phyloP scores from a whole-genome alignment of 2,113 vertebrate species.

The Catharus bicknelli region DNA sequence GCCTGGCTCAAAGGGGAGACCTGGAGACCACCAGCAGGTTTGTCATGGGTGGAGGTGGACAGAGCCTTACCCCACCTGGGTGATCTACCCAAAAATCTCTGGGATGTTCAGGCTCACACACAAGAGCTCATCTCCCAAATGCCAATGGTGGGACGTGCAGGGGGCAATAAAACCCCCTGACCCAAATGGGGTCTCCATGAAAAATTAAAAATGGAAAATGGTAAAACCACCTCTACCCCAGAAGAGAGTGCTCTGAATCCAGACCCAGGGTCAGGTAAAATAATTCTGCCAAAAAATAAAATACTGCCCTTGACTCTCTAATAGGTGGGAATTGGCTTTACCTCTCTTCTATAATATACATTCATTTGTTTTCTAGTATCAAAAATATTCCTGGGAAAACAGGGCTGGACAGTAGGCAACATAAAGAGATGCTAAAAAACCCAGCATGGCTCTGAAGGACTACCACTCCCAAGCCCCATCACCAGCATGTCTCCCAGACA shows the following conservation, averaged over 20 bases:
- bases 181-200: not conserved
- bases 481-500: accelerated
- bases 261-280: not conserved
- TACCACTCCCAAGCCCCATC: accelerated
- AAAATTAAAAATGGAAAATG: not conserved
- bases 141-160: not conserved
- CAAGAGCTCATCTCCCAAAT: not conserved
- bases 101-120: not conserved
- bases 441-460: accelerated
- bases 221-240: not conserved
- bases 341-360: not conserved
- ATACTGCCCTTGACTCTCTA: not conserved
- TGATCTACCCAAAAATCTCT: not conserved
- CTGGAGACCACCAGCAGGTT: not conserved
- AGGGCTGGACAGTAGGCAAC: not conserved
- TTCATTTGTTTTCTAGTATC: not conserved
- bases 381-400: not conserved
- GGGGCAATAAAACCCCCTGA: not conserved
- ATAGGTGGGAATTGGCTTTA: not conserved
- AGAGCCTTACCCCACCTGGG: not conserved
- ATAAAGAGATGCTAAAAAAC: not conserved
- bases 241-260: accelerated
- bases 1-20: not conserved
- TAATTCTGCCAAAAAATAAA: not conserved
- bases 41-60: not conserved